Percentiles rank a stretch among this genome's conserved stretches.
These are phyloP conservation scores for Diglossa cyanea DNA, from an alignment of 2,797 vertebrate species.

Conservation along the genomic window DNA sequence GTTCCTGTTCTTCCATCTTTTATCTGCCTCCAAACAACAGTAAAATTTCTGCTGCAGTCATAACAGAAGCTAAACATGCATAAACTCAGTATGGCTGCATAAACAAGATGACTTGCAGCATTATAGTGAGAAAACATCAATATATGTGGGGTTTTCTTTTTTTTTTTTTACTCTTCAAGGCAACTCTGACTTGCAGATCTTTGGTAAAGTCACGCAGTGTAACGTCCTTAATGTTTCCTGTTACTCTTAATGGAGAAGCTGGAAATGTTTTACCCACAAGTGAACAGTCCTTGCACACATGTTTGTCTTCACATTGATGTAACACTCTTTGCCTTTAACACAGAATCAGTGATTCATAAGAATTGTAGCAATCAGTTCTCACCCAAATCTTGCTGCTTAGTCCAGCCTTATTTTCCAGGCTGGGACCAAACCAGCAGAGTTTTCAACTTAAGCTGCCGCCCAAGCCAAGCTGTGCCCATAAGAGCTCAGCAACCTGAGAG, in stretches of 20 bases:
- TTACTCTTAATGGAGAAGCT: not conserved
- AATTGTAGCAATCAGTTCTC: not conserved
- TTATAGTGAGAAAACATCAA: not conserved
- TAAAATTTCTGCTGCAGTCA: not conserved
- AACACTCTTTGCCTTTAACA: not conserved
- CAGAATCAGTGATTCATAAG: not conserved
- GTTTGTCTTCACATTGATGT: not conserved
- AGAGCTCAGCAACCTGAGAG: not conserved
- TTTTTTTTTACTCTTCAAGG: not conserved
- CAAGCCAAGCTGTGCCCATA: not conserved
- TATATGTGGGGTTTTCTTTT: not conserved
- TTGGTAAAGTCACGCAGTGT: not conserved
- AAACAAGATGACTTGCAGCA: not conserved
- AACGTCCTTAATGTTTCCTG: not conserved
- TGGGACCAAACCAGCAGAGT: not conserved
- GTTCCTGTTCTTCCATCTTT: not conserved
- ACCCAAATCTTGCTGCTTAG: not conserved
- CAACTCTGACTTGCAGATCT: not conserved
- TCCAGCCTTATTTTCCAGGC: not conserved
- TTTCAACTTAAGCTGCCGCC: not conserved
- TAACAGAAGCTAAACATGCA: constrained; percentile 7
- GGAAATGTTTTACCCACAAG: not conserved
- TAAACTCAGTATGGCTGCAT: not conserved
- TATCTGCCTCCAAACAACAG: not conserved
- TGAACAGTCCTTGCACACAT: not conserved